phyloP scores from a whole-genome alignment of 2,888 invertebrate species.

The Teinopalpus imperialis region DNA sequence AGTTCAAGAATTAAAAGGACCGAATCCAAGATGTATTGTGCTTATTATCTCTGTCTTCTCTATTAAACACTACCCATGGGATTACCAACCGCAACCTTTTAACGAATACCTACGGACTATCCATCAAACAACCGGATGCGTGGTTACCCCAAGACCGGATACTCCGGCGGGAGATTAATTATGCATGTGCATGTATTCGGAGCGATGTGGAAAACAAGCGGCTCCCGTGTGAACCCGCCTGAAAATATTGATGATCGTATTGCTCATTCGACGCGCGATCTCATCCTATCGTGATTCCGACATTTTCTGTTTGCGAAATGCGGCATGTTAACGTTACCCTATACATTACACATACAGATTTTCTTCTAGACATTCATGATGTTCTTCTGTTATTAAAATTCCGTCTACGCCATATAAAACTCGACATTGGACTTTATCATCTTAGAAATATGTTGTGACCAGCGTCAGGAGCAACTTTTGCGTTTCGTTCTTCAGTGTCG shows the following conservation, averaged over 20 bases:
- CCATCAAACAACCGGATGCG: slow-evolving; percentile 16
- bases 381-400: too few species aligned
- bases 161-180: slow-evolving; percentile 45
- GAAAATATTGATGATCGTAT: slow-evolving; percentile 34
- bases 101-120: not conserved
- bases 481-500: too few species aligned
- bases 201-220: slow-evolving; percentile 39
- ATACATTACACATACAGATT: too few species aligned
- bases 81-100: not conserved
- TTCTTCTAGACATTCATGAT: too few species aligned
- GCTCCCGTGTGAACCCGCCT: slow-evolving; percentile 33
- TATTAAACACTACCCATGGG: too few species aligned
- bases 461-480: too few species aligned
- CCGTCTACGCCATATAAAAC: too few species aligned
- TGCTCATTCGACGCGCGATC: not conserved
- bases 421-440: too few species aligned
- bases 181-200: slow-evolving; percentile 56
- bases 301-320: not conserved
- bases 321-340: not conserved
- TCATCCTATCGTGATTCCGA: not conserved
- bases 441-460: too few species aligned
- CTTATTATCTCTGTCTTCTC: too few species aligned
- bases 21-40: too few species aligned
- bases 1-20: too few species aligned
- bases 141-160: slow-evolving; percentile 34